These are phyloP conservation scores for Onychomys torridus DNA, from an alignment of 2,797 vertebrate genomes.

Conservation along the genomic window DNA sequence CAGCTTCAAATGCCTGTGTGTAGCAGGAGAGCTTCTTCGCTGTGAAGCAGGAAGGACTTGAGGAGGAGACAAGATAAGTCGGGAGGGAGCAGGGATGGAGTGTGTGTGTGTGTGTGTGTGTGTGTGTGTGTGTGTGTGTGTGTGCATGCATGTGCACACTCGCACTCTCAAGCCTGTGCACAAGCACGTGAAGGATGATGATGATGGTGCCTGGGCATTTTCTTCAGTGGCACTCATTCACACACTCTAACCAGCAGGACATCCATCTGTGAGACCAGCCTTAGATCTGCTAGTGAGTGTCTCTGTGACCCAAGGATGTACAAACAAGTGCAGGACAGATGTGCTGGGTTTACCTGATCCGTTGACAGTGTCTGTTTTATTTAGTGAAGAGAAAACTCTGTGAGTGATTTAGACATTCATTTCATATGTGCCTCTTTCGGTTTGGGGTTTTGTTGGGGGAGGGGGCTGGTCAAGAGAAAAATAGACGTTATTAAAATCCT, in stretches of 20 bases:
- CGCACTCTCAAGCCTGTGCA: no score
- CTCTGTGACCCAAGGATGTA: slow-evolving; percentile 68
- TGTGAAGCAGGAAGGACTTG: background rate
- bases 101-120: background rate
- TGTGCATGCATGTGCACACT: no score
- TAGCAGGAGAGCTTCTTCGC: slow-evolving; percentile 62
- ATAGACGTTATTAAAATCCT: slow-evolving; percentile 74
- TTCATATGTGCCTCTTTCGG: slow-evolving; percentile 70
- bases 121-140: background rate
- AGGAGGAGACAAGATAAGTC: background rate
- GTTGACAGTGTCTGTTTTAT: slow-evolving; percentile 78
- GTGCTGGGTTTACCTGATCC: slow-evolving; percentile 65
- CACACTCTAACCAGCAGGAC: background rate
- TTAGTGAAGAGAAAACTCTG: slow-evolving; percentile 78
- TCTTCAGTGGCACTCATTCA: background rate
- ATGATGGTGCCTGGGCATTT: slow-evolving; percentile 69
- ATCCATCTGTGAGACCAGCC: slow-evolving; percentile 67
- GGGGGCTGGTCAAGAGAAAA: slow-evolving; percentile 80
- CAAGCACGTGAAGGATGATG: slow-evolving; percentile 61
- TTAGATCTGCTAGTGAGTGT: slow-evolving; percentile 56
- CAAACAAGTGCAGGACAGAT: slow-evolving; percentile 58
- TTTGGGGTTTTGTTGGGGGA: slow-evolving; percentile 63
- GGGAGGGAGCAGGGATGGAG: background rate
- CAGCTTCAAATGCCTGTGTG: slow-evolving; percentile 62
- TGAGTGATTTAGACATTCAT: slow-evolving; percentile 57